Percentiles rank a stretch among this genome's conserved stretches.
Conservation (phyloP, 2,888 invertebrate species). For the Gortyna flavago region DNA sequence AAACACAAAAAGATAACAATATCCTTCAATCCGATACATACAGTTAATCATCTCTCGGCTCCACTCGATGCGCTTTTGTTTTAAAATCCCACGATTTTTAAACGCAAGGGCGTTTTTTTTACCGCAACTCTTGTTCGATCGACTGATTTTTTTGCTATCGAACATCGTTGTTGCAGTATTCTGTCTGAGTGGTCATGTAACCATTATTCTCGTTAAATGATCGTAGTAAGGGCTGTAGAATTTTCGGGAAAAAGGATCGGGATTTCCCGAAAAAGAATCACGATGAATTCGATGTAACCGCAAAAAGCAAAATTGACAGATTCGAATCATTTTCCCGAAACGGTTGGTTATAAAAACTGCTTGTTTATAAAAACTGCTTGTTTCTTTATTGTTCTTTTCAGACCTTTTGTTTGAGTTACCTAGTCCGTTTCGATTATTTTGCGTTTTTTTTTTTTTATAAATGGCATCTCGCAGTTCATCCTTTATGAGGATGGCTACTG, state of each 20-base stretch:
- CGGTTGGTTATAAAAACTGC: neutral
- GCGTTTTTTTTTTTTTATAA: no score
- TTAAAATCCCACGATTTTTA: slow-evolving; percentile 46
- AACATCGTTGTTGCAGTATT: slow-evolving; percentile 56
- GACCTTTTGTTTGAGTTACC: neutral
- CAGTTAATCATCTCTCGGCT: slow-evolving; percentile 40
- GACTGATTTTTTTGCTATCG: slow-evolving; percentile 29
- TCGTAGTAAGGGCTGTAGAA: slow-evolving; percentile 5
- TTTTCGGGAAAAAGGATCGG: slow-evolving; percentile 18
- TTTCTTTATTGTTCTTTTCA: slow-evolving; percentile 6
- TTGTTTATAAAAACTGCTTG: slow-evolving; percentile 9
- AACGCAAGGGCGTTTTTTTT: slow-evolving; percentile 42
- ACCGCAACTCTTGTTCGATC: slow-evolving; percentile 25
- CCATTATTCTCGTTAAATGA: slow-evolving; percentile 55
- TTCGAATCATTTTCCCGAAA: slow-evolving; percentile 13
- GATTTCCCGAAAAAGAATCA: slow-evolving; percentile 28
- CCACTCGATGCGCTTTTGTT: slow-evolving; percentile 47
- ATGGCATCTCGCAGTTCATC: no score
- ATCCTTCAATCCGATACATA: slow-evolving; percentile 26
- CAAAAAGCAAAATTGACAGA: slow-evolving; percentile 23
- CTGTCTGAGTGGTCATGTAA: slow-evolving; percentile 66
- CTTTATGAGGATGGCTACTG: no score
- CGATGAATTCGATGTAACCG: slow-evolving; percentile 5
- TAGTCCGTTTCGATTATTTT: neutral
- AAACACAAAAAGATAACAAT: slow-evolving; percentile 14